Conservation (phyloP, 2,113 vertebrate genomes). For the Ceyx melanurus region DNA sequence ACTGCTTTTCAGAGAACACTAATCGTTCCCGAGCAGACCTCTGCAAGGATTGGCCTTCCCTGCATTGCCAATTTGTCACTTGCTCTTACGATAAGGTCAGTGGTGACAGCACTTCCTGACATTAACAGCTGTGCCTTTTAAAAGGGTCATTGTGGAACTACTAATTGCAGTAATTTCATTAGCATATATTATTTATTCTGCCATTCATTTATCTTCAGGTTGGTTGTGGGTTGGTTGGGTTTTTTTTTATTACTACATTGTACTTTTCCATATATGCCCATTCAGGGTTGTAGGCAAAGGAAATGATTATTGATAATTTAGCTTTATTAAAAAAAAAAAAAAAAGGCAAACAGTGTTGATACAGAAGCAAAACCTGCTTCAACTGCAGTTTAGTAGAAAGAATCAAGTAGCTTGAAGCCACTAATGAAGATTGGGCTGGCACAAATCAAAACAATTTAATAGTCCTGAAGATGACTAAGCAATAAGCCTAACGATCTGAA, state of each 20-base stretch:
- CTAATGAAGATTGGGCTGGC: not conserved
- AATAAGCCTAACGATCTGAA: not conserved
- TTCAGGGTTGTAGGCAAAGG: conserved; percentile 13
- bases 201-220: conserved; percentile 85
- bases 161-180: conserved; percentile 99
- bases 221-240: not conserved
- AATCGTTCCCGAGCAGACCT: conserved; percentile 81
- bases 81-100: conserved; percentile 91
- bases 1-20: conserved; percentile 84
- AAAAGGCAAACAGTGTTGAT: not conserved
- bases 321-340: not conserved
- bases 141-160: conserved; percentile 95
- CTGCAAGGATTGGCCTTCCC: conserved; percentile 83
- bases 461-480: not conserved
- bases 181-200: conserved; percentile 98
- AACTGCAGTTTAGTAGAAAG: not conserved
- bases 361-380: conserved; percentile 31
- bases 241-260: conserved; percentile 23
- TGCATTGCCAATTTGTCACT: conserved; percentile 85
- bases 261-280: conserved; percentile 42
- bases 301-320: conserved; percentile 48
- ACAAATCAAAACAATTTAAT: not conserved
- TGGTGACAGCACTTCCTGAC: conserved; percentile 91
- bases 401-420: conserved; percentile 34
- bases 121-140: conserved; percentile 98